A percentile compares a stretch with the other conserved stretches of the same genome.
These are phyloP conservation scores for Lophotis ruficrista DNA, from an alignment of 2,113 vertebrate genomes.

Conservation along the genomic window DNA sequence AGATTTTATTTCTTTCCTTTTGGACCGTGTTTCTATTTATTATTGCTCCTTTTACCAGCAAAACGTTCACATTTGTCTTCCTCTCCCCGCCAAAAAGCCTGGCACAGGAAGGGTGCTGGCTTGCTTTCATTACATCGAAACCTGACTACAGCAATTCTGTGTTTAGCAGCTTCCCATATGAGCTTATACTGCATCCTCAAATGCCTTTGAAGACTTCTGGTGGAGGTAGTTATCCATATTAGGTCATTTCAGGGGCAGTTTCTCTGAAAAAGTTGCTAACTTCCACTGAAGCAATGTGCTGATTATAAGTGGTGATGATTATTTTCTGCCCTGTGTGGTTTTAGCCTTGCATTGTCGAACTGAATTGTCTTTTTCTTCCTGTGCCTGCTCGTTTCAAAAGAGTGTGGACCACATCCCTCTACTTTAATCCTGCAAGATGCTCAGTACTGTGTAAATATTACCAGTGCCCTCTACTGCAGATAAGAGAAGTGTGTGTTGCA, in stretches of 20 bases:
- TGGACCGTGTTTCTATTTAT: not conserved
- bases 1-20: not conserved
- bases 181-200: not conserved
- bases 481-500: not conserved
- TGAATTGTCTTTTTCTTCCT: not conserved
- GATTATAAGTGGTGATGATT: not conserved
- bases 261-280: not conserved
- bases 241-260: not conserved
- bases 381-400: not conserved
- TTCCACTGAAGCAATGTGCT: not conserved
- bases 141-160: not conserved
- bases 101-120: not conserved
- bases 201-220: not conserved
- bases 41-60: not conserved
- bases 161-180: not conserved
- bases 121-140: slow-evolving; percentile 27
- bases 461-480: not conserved
- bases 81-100: not conserved
- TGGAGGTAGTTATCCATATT: not conserved
- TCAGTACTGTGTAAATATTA: not conserved
- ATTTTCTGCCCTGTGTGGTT: not conserved
- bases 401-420: not conserved
- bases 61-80: not conserved
- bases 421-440: not conserved
- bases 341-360: not conserved